phyloP scores from a whole-genome alignment of 2,113 vertebrate genomes.

The Chlorodrepanis virens region DNA sequence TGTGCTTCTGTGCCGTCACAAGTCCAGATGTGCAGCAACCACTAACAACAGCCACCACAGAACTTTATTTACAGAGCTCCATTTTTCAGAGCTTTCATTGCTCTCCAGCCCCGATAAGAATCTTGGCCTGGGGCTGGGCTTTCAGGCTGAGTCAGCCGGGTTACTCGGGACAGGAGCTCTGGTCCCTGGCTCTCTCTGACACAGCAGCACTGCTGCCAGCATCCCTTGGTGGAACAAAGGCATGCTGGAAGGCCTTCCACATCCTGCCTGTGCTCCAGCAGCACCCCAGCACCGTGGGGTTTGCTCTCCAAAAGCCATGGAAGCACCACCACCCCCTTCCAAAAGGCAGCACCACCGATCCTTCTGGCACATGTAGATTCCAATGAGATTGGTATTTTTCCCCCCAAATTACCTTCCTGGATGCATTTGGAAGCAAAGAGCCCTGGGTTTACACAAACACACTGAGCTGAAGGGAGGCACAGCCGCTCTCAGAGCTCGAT shows the following conservation, averaged over 20 bases:
- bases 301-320: neutral
- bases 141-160: neutral
- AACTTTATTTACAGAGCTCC: neutral
- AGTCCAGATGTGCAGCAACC: neutral
- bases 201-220: neutral
- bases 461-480: neutral
- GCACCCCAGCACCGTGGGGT: fast-evolving
- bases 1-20: neutral
- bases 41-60: neutral
- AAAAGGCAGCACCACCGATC: fast-evolving
- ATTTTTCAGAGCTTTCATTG: neutral
- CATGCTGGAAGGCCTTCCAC: neutral
- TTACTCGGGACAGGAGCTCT: neutral
- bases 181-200: neutral
- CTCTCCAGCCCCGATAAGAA: neutral
- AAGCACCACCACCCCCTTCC: neutral
- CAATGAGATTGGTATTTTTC: fast-evolving
- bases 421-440: neutral
- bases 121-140: neutral
- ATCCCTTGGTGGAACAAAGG: neutral
- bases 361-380: neutral
- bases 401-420: neutral
- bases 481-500: neutral
- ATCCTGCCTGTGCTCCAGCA: neutral
- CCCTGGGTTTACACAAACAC: neutral